Base-by-base conservation (phyloP, 2,888 invertebrate species). In the Archips xylosteana region DNA sequence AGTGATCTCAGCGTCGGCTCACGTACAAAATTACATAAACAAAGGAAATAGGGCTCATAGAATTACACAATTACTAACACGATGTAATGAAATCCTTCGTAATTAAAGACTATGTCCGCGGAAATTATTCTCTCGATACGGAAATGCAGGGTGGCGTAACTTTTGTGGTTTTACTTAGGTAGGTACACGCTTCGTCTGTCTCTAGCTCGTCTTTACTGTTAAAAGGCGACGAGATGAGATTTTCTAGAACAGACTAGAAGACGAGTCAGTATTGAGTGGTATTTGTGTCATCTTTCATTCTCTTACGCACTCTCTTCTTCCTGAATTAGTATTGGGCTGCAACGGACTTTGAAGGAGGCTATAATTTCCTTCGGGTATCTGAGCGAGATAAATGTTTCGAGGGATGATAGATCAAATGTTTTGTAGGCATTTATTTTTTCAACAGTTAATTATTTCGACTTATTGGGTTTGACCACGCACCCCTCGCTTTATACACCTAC, bases 71-170 rank as follows among this genome's bases (percentile, higher is more conserved):
- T 67, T 66, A 68, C 45, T 39, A 70, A 47, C 61, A 34, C 66
- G 71, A 57, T 64, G 75, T 71, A 75, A 75, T 68, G 71, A 68
- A 68, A 75, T 75, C 75, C 75, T 64, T 49, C 57, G 67, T 71
- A 59, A 70, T 74, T 67, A 59, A 71, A 63, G 63, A 64, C 61
- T 51, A n/a, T 61, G 54, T 64, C 68, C 63, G 60, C 66, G 75
- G 75, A 75, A 75, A 68, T 45, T 39, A 42, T 68, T 45, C 71
- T 45, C 65, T 57, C 10, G 63, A 75, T 70, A 75, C 75, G 75
- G 71, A 71, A 75, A 71, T 45, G 13, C 45, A 34, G 45, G 67
- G 42, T 75, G 75, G 47, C 71, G 71, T 71, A 71, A 71, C 66
- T 60, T 69, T 68, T 70, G 74, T 23, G 70, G 74, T 65, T 34